Evolutionary conservation across 1,140 invertebrate species (phyloP).

Genomic region (Hetaerina americana): DNA sequence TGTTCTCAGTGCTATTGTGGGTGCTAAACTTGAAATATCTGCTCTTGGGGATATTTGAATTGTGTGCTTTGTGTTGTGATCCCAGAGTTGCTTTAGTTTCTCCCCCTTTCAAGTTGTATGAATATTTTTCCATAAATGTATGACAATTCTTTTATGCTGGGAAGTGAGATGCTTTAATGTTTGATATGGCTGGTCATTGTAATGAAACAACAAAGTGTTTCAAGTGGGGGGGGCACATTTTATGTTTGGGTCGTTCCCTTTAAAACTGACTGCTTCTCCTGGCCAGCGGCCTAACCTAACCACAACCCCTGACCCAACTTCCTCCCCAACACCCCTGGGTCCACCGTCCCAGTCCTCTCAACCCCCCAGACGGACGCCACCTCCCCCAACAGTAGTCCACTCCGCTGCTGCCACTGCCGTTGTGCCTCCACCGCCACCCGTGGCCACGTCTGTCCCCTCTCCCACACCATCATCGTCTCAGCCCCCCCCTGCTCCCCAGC

Average conservation of each 20-base stretch:
- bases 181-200: not conserved
- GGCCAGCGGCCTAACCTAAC: conserved; percentile 8
- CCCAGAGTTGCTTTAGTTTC: not conserved
- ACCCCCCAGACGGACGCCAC: conserved; percentile 8
- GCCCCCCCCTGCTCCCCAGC: conserved; percentile 13
- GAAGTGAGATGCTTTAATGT: not conserved
- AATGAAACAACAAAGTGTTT: not conserved
- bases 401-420: conserved; percentile 6
- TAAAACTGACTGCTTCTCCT: conserved; percentile 1
- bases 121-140: not conserved
- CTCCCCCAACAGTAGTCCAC: not conserved
- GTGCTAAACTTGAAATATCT: not conserved
- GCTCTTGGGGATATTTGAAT: not conserved
- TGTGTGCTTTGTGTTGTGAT: not conserved
- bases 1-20: not conserved
- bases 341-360: conserved; percentile 1
- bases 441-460: conserved; percentile 14
- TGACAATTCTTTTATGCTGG: too few relatives aligned
- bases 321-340: conserved; percentile 1
- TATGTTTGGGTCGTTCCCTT: conserved; percentile 3
- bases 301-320: conserved; percentile 9
- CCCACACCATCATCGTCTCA: conserved; percentile 16
- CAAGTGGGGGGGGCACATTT: not conserved
- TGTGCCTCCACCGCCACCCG: not conserved
- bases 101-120: not conserved